Evolutionary conservation across 64 coral and sea anemone species (phyloP).

Genomic region (Catalaphyllia jardinei): DNA sequence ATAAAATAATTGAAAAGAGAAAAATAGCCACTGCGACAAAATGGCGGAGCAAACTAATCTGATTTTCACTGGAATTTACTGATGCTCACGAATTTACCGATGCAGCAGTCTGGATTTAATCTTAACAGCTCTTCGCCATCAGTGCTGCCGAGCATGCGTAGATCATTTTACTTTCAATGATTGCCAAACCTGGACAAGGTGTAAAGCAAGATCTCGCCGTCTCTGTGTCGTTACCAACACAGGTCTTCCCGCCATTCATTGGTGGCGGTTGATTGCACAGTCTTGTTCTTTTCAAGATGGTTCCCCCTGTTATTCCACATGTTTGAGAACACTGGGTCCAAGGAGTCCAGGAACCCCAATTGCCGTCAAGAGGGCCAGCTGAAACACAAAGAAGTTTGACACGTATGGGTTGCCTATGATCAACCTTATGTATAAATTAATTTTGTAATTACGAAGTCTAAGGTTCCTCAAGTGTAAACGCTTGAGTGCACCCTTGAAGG

Average conservation of each 20-base stretch:
- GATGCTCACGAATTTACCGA: no score
- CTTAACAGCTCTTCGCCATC: no score
- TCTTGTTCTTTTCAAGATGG: slow-evolving; percentile 48
- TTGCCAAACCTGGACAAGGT: slow-evolving; percentile 49
- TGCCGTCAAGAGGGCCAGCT: slow-evolving; percentile 57
- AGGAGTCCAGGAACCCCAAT: slow-evolving; percentile 54
- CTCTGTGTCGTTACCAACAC: slow-evolving; percentile 58
- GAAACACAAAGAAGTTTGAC: neutral
- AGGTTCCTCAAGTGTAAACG: no score
- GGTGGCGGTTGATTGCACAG: slow-evolving; percentile 58
- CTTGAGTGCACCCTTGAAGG: no score
- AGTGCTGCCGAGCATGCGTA: no score
- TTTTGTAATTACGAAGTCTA: neutral
- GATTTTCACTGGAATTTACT: no score
- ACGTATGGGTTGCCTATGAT: neutral
- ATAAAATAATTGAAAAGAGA: no score
- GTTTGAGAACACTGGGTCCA: slow-evolving; percentile 65
- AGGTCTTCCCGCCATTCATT: slow-evolving; percentile 72
- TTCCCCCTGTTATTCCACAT: slow-evolving; percentile 51
- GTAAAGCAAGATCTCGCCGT: slow-evolving; percentile 45
- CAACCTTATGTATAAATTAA: neutral
- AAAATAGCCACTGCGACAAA: no score
- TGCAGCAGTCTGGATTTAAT: no score
- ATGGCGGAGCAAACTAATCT: no score
- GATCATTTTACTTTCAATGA: no score